Evolutionary conservation across 2,113 vertebrate species (phyloP).

Genomic region (Athene noctua): DNA sequence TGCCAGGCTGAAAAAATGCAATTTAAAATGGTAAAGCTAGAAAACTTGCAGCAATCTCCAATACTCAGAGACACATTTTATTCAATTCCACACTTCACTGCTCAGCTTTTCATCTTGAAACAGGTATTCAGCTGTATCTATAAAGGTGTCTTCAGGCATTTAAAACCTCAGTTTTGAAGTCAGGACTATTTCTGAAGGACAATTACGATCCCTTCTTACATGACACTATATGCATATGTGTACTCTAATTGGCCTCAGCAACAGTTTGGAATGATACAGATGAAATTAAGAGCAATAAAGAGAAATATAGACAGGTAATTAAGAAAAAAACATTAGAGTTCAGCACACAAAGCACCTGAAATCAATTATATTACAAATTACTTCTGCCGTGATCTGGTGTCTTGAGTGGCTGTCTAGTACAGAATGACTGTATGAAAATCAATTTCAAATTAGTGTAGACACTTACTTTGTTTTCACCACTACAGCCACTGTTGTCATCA

Average conservation of each 20-base stretch:
- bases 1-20: not conserved
- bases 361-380: not conserved
- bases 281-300: not conserved
- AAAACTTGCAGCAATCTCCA: not conserved
- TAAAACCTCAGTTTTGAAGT: not conserved
- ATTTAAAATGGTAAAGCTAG: not conserved
- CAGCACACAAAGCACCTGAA: not conserved
- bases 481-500: conserved; percentile 90
- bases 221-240: fast-evolving
- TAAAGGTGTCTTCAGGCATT: not conserved
- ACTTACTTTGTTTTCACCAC: conserved; percentile 82
- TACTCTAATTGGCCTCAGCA: not conserved
- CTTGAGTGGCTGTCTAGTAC: not conserved
- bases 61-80: not conserved
- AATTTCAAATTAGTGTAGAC: not conserved
- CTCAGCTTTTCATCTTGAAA: not conserved
- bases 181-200: not conserved
- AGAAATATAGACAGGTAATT: not conserved
- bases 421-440: not conserved
- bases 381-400: not conserved
- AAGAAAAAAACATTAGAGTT: not conserved
- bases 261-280: not conserved
- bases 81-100: not conserved
- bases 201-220: not conserved
- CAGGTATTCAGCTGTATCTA: not conserved